These are phyloP conservation scores for Anthoscopus minutus DNA, from an alignment of 2,113 vertebrate species.

Conservation along the genomic window DNA sequence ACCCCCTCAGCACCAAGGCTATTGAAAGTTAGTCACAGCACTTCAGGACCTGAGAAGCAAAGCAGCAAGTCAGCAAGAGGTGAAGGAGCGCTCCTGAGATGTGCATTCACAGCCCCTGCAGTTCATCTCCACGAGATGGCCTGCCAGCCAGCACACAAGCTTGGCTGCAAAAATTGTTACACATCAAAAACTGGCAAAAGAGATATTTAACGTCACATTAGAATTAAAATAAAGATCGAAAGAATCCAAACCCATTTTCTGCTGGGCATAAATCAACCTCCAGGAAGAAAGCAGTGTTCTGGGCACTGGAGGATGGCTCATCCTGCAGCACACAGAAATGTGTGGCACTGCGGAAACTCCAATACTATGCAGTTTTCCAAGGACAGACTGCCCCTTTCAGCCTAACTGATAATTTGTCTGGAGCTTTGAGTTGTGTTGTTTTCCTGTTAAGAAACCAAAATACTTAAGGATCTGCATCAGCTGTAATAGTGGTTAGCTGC, in stretches of 20 bases:
- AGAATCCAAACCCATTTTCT: neutral
- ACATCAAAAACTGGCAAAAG: neutral
- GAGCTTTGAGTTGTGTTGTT: neutral
- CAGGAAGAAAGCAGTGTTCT: neutral
- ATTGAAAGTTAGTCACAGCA: neutral
- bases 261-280: neutral
- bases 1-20: neutral
- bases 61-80: neutral
- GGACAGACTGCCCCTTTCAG: neutral
- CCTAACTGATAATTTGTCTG: neutral
- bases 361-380: neutral
- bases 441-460: neutral
- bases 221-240: neutral
- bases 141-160: neutral
- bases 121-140: neutral
- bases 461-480: neutral
- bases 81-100: neutral
- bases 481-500: neutral
- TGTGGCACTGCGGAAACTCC: rapidly evolving
- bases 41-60: neutral
- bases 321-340: neutral
- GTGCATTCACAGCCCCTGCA: neutral
- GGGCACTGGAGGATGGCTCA: neutral
- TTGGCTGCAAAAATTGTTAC: neutral
- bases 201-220: neutral